Evolutionary conservation across 2,888 invertebrate genomes (phyloP).

Genomic region (Pterostichus madidus): DNA sequence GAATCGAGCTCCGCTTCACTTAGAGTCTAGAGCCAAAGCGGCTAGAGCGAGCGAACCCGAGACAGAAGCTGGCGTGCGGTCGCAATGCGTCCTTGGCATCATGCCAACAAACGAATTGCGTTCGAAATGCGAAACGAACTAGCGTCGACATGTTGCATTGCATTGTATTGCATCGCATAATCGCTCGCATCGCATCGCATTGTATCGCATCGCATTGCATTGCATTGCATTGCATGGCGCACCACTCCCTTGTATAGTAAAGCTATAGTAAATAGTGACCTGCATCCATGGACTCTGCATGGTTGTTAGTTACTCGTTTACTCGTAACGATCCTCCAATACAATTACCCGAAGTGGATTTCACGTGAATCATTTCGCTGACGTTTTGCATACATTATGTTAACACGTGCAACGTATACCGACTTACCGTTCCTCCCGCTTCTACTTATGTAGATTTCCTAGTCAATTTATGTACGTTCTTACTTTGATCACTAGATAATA

Average conservation of each 20-base stretch:
- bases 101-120: slow-evolving; percentile 71
- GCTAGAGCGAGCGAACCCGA: slow-evolving; percentile 38
- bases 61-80: slow-evolving; percentile 66
- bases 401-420: slow-evolving; percentile 23
- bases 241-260: slow-evolving; percentile 13
- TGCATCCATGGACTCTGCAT: slow-evolving; percentile 26
- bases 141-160: slow-evolving; percentile 70
- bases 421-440: slow-evolving; percentile 4
- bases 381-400: slow-evolving; percentile 9
- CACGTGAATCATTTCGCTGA: slow-evolving; percentile 57
- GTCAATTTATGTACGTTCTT: neutral
- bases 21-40: slow-evolving; percentile 47
- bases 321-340: slow-evolving; percentile 44
- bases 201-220: slow-evolving; percentile 34
- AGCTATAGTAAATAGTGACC: neutral
- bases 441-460: slow-evolving; percentile 49
- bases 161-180: slow-evolving; percentile 40
- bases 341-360: slow-evolving; percentile 63
- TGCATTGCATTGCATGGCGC: slow-evolving; percentile 27
- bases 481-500: slow-evolving; percentile 43
- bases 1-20: slow-evolving; percentile 41
- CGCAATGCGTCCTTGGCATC: slow-evolving; percentile 76
- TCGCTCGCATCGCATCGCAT: slow-evolving; percentile 66
- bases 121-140: slow-evolving; percentile 55
- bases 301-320: slow-evolving; percentile 42